These are phyloP conservation scores for Sycobia sp. DNA, from an alignment of 1,140 invertebrate species.

Conservation along the genomic window DNA sequence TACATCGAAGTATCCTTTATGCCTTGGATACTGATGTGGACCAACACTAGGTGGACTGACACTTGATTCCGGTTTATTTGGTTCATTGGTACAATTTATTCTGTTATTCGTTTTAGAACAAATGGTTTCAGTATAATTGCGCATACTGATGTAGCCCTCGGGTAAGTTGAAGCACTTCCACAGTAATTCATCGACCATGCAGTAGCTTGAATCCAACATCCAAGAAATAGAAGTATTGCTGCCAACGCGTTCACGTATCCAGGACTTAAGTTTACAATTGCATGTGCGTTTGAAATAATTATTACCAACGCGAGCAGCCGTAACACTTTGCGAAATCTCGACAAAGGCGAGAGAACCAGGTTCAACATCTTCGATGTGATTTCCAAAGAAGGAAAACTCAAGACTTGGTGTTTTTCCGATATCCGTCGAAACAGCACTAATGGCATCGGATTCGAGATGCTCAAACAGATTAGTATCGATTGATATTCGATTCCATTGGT, in stretches of 20 bases:
- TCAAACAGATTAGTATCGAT: constrained; percentile 71
- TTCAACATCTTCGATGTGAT: constrained; percentile 64
- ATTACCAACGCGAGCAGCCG: constrained; percentile 62
- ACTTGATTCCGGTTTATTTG: constrained; percentile 45
- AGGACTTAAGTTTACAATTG: constrained; percentile 66
- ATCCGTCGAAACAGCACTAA: constrained; percentile 55
- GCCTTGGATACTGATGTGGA: constrained; percentile 53
- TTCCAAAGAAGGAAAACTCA: constrained; percentile 68
- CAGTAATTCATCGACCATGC: constrained; percentile 65
- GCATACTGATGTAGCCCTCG: constrained; percentile 67
- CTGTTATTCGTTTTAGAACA: constrained; percentile 60
- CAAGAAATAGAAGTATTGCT: constrained; percentile 48
- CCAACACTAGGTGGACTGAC: constrained; percentile 56
- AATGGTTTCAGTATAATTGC: constrained; percentile 67
- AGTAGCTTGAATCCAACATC: constrained; percentile 67
- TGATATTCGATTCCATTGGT: constrained; percentile 67
- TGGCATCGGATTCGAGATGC: constrained; percentile 62
- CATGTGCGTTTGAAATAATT: constrained; percentile 70
- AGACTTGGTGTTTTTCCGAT: constrained; percentile 48
- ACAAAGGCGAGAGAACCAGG: constrained; percentile 65
- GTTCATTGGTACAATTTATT: constrained; percentile 49
- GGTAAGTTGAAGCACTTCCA: constrained; percentile 69
- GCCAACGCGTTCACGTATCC: constrained; percentile 62
- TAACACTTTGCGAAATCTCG: constrained; percentile 59
- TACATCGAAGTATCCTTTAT: constrained; percentile 55